Evolutionary conservation across 2,888 invertebrate species (phyloP).

Genomic region (Allygus modestus): DNA sequence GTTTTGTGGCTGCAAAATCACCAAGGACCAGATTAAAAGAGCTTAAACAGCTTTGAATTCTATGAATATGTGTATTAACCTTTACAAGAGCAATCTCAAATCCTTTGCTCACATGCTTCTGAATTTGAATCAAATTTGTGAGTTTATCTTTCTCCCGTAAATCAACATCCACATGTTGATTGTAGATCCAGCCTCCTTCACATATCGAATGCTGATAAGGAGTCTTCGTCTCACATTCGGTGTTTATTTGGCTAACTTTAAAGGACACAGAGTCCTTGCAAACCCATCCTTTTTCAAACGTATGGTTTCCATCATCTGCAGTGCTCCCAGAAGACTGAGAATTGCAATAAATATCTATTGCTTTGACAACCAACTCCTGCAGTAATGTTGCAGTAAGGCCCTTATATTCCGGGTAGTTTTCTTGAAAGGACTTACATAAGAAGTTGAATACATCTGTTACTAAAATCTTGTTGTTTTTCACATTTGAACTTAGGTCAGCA

Average conservation of each 20-base stretch:
- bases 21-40: background rate
- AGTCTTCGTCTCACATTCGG: background rate
- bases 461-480: slow-evolving; percentile 10
- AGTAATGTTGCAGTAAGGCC: background rate
- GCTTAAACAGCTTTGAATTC: background rate
- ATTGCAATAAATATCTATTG: background rate
- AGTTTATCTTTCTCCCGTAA: background rate
- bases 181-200: background rate
- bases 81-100: background rate
- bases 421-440: background rate
- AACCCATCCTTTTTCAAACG: background rate
- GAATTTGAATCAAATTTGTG: background rate
- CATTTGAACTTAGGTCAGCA: background rate
- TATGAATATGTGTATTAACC: slow-evolving; percentile 5
- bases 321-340: background rate
- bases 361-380: background rate
- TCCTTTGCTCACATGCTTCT: background rate
- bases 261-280: background rate
- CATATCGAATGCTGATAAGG: background rate
- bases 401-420: slow-evolving; percentile 3
- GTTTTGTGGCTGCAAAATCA: slow-evolving; percentile 12
- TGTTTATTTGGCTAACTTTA: background rate
- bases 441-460: background rate
- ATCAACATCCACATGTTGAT: background rate
- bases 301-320: background rate